Evolutionary conservation across 1,140 invertebrate species (phyloP).

Genomic region (Eubasilissa regina): DNA sequence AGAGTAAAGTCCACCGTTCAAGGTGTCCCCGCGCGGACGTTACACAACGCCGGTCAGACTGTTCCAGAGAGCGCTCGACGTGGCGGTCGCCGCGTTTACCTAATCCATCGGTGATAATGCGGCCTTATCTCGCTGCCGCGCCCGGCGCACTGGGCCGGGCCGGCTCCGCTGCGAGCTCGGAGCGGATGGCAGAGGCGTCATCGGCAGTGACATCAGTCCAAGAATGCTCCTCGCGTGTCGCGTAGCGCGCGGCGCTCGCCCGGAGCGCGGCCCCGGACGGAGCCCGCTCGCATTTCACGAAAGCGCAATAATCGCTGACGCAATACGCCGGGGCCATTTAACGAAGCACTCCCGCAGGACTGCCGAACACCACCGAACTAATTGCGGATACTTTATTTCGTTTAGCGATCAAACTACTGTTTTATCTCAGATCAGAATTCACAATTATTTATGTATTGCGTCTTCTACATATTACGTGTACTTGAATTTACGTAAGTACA

Average conservation of each 20-base stretch:
- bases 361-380: neutral
- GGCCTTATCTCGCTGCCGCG: constrained; percentile 24
- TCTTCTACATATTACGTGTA: neutral
- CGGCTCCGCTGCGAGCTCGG: neutral
- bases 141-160: neutral
- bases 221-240: constrained; percentile 40
- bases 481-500: too few relatives aligned
- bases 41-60: constrained; percentile 34
- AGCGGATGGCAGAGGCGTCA: neutral
- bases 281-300: neutral
- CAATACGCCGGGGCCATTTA: constrained; percentile 6
- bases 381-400: neutral
- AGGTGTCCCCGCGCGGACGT: constrained; percentile 33
- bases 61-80: constrained; percentile 24
- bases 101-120: constrained; percentile 40
- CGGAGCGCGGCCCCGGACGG: neutral
- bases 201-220: constrained; percentile 23
- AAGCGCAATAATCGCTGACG: constrained; percentile 37
- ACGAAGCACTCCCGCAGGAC: constrained; percentile 29
- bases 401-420: too few relatives aligned
- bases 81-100: constrained; percentile 36
- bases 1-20: constrained; percentile 34
- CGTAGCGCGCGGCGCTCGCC: constrained; percentile 4
- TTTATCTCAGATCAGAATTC: too few relatives aligned
- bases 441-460: neutral